These are phyloP conservation scores for Anolis apletophallus DNA, from an alignment of 2,797 vertebrate genomes.

Conservation along the genomic window DNA sequence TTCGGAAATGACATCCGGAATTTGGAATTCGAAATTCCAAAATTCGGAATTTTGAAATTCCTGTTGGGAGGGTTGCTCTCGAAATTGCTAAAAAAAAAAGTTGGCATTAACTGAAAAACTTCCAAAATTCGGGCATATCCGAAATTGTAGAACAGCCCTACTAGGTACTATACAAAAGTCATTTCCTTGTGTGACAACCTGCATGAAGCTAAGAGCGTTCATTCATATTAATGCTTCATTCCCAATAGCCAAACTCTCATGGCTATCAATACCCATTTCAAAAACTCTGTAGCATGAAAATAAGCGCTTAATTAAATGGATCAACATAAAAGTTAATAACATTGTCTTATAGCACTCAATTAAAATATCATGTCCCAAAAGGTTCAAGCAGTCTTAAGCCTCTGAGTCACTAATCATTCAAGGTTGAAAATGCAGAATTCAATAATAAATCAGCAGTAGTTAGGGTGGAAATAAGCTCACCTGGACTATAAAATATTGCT, in stretches of 20 bases:
- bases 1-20: too few species aligned
- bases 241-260: conserved; percentile 47
- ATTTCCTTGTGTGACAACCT: conserved; percentile 56
- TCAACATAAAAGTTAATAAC: conserved; percentile 62
- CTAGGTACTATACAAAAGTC: conserved; percentile 37
- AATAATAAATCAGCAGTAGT: conserved; percentile 71
- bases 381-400: conserved; percentile 59
- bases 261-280: conserved; percentile 67
- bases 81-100: too few species aligned
- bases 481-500: conserved; percentile 46
- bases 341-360: conserved; percentile 61
- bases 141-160: too few species aligned
- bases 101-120: too few species aligned
- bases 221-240: conserved; percentile 61
- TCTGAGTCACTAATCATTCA: conserved; percentile 69
- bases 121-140: too few species aligned
- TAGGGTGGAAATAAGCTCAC: conserved; percentile 43
- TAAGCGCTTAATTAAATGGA: conserved; percentile 57
- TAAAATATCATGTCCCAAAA: conserved; percentile 67
- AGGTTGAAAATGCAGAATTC: conserved; percentile 75
- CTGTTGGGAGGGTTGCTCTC: too few species aligned
- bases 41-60: too few species aligned
- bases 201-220: conserved; percentile 56
- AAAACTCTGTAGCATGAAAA: conserved; percentile 54
- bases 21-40: too few species aligned